Base-by-base conservation (phyloP, 2,888 invertebrate genomes). In the Melipona bicolor region DNA sequence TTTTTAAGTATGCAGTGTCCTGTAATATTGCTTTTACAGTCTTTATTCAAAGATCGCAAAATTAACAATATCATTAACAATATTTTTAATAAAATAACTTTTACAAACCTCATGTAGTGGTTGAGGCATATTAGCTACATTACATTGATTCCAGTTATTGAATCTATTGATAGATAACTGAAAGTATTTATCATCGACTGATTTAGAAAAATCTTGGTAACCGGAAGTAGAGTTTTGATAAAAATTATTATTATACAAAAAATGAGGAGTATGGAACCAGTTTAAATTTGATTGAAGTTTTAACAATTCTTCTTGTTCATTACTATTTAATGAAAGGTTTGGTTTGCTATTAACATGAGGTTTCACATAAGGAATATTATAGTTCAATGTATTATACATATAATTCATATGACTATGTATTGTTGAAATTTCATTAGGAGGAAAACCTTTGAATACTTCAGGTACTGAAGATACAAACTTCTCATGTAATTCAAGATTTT, bases 371-470 rank as follows among this genome's bases (percentile, higher is more conserved):
- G 86, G 65, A 75, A 74, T 84, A 56, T 79, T 71, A 27, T 59
- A 84, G 67, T 83, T 75, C 61, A 81, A 77, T 17, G 61, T 71
- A 70, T 74, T 72, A 59, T 85, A 87, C 15, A 89, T 78, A 56
- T 88, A 69, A 32, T 87, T 90, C 85, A 86, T 80, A 36, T 89
- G 88, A 83, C 68, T 89, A 68, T 89, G 86, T 43, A 91, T 86
- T 64, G 79, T 89, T 27, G 88, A 87, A 64, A 90, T 90, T 61
- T 92, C 91, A 49, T 85, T 89, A 36, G 87, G 72, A 11, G 92
- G 86, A 67, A 91, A 92, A 43, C 90, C 91, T 21, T 87, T 87
- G 74, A 90, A 90, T 27, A 84, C 85, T 59, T 91, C 86, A 15
- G 81, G 71, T 68, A 85, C 77, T 2, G 86, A 81, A 49, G 85